These are phyloP conservation scores for Romanogobio albipinnatus DNA, from an alignment of 2,113 vertebrate species.

Conservation along the genomic window DNA sequence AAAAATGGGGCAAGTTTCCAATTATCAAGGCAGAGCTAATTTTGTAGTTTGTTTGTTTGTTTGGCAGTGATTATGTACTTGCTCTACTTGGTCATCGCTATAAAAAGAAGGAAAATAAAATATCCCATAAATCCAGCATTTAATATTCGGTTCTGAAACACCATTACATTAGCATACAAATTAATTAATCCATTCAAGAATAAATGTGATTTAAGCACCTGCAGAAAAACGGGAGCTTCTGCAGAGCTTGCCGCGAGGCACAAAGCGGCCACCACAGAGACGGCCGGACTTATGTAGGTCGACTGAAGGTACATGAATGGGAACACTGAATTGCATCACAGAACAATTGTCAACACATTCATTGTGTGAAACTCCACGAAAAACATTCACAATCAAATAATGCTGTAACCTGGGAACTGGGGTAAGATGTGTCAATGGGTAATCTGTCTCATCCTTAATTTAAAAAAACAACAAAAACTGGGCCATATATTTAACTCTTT, in stretches of 20 bases:
- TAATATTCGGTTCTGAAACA: constrained; percentile 6
- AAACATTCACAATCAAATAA: constrained; percentile 1
- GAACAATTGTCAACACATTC: constrained; percentile 14
- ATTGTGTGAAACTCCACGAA: background rate
- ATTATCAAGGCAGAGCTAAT: constrained; percentile 21
- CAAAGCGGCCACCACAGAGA: constrained; percentile 15
- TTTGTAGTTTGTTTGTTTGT: background rate
- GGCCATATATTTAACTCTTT: background rate
- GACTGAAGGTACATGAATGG: background rate
- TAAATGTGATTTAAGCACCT: constrained; percentile 31
- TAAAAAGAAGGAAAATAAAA: constrained; percentile 30
- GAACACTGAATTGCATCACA: background rate
- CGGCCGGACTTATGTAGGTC: background rate
- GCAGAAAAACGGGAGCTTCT: constrained; percentile 21
- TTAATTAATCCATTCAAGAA: constrained; percentile 33
- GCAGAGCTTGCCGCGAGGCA: constrained; percentile 14
- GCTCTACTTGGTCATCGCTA: constrained; percentile 32
- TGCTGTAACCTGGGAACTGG: background rate
- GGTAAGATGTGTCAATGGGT: background rate
- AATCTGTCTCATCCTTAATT: background rate
- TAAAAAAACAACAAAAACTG: too few species aligned
- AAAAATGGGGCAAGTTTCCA: constrained; percentile 37
- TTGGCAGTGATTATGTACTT: constrained; percentile 48
- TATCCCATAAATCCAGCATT: constrained; percentile 28
- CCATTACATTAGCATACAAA: constrained; percentile 41